phyloP scores from a whole-genome alignment of 2,113 vertebrate species.

The Aramus guarauna region DNA sequence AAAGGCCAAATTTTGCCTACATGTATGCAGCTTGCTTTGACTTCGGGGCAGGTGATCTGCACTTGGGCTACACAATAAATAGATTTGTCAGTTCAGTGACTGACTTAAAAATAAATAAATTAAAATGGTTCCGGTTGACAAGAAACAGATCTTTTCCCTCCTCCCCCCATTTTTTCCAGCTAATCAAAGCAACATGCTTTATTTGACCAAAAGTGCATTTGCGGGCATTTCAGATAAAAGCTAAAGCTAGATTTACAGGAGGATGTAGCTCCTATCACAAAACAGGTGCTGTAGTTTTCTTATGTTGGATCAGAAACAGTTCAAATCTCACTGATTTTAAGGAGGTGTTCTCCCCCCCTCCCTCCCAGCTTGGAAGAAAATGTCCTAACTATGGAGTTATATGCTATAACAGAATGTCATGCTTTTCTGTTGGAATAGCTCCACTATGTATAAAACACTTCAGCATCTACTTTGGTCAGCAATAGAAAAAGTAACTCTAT shows the following conservation, averaged over 20 bases:
- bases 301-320: neutral
- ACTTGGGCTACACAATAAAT: neutral
- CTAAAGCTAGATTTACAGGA: neutral
- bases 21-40: neutral
- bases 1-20: neutral
- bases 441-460: neutral
- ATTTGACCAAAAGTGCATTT: neutral
- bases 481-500: neutral
- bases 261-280: rapidly evolving
- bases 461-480: neutral
- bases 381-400: neutral
- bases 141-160: neutral
- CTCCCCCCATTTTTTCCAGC: rapidly evolving
- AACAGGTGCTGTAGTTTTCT: neutral
- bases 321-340: neutral
- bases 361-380: neutral
- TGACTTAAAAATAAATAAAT: neutral
- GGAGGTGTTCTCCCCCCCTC: rapidly evolving
- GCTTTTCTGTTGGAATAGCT: neutral
- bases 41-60: neutral
- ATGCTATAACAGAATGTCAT: neutral
- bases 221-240: neutral
- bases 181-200: neutral
- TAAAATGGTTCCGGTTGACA: neutral
- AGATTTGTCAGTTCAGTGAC: slow-evolving; percentile 34